A percentile compares a stretch with the other conserved stretches of the same genome.
phyloP scores from a whole-genome alignment of 2,113 vertebrate genomes.

The Coptodon bakossiorum region DNA sequence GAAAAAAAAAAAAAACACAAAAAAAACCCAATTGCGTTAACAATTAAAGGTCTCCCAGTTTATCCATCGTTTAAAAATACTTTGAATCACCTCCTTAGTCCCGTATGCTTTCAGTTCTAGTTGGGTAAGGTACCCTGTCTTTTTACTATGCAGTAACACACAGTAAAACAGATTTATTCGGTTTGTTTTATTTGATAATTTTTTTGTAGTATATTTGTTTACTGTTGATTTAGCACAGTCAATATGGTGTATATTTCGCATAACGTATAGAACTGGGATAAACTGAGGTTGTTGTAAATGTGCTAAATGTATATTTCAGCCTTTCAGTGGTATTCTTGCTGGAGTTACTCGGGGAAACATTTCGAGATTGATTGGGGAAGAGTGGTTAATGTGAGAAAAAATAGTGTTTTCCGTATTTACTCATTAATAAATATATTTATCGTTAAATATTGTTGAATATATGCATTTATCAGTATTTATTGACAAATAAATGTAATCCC shows the following conservation, averaged over 20 bases:
- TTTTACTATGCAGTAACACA: not conserved
- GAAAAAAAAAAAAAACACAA: not conserved
- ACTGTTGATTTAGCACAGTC: not conserved
- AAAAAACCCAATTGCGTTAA: not conserved
- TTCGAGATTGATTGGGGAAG: not conserved
- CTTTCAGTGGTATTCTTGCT: not conserved
- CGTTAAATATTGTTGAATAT: not conserved
- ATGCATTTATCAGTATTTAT: not conserved
- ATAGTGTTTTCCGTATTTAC: not conserved
- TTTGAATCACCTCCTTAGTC: not conserved
- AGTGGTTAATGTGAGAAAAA: not conserved
- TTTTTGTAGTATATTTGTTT: not conserved
- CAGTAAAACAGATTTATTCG: not conserved
- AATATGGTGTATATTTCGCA: not conserved
- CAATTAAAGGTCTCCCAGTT: not conserved
- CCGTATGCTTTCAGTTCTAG: not conserved
- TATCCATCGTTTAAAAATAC: not conserved
- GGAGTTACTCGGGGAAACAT: not conserved
- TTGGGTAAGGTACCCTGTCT: not conserved
- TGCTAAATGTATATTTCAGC: not conserved
- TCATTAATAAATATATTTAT: not conserved
- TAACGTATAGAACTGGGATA: rapidly evolving
- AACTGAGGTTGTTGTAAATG: not conserved
- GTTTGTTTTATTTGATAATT: not conserved
- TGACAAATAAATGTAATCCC: not conserved